A percentile compares a stretch with the other conserved stretches of the same genome.
phyloP scores from a whole-genome alignment of 1,140 invertebrate species.

The Aphelinus atriplicis region DNA sequence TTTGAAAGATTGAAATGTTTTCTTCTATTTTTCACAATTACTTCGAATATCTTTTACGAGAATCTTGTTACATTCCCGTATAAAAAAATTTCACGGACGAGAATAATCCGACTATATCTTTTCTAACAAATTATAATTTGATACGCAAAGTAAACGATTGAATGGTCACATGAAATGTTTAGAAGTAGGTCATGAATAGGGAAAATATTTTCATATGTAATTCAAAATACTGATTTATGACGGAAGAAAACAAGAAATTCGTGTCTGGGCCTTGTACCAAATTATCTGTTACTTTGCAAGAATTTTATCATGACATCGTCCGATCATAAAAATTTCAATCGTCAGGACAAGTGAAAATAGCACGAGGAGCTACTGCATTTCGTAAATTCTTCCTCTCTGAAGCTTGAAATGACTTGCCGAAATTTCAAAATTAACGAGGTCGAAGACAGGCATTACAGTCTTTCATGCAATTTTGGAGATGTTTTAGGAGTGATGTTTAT shows the following conservation, averaged over 20 bases:
- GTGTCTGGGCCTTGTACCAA: conserved; percentile 22
- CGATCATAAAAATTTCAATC: conserved; percentile 41
- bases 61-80: too few relatives aligned
- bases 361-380: conserved; percentile 42
- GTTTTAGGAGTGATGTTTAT: conserved; percentile 22
- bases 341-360: conserved; percentile 41
- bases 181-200: too few relatives aligned
- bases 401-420: conserved; percentile 36
- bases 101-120: too few relatives aligned
- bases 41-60: too few relatives aligned
- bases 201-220: too few relatives aligned
- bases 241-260: conserved; percentile 19
- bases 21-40: too few relatives aligned
- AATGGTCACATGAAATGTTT: too few relatives aligned
- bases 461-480: conserved; percentile 21
- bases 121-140: too few relatives aligned
- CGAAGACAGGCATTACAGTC: conserved; percentile 38
- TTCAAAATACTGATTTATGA: conserved; percentile 28
- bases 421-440: conserved; percentile 43
- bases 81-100: too few relatives aligned
- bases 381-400: conserved; percentile 38
- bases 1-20: too few relatives aligned
- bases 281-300: conserved; percentile 29
- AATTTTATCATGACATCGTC: conserved; percentile 32
- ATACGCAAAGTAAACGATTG: too few relatives aligned